A percentile compares a stretch with the other conserved stretches of the same genome.
Evolutionary conservation across 2,113 vertebrate species (phyloP).

Genomic region (Oophaga pumilio): DNA sequence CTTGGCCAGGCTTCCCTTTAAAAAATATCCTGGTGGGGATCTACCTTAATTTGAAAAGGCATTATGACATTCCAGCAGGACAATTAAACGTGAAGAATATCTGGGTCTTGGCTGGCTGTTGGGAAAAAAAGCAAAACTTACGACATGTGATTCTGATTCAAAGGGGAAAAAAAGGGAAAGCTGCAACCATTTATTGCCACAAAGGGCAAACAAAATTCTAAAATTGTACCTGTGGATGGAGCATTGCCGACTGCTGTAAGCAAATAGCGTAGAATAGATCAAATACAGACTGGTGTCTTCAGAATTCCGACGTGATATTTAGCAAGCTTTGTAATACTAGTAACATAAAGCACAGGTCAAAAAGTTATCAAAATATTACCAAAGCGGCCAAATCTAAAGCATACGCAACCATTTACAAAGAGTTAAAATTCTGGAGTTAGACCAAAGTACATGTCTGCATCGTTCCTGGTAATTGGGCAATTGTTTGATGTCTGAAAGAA

Average conservation of each 20-base stretch:
- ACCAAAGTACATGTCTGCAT: not conserved
- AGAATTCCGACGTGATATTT: not conserved
- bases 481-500: slow-evolving; percentile 23
- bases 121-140: slow-evolving; percentile 56
- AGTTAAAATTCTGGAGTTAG: not conserved
- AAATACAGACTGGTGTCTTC: slow-evolving; percentile 8
- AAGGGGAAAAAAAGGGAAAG: slow-evolving; percentile 56
- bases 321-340: slow-evolving; percentile 5
- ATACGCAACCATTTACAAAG: not conserved
- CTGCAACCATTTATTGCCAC: not conserved
- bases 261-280: not conserved
- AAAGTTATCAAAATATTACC: slow-evolving; percentile 24
- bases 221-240: slow-evolving; percentile 16
- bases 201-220: slow-evolving; percentile 25
- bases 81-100: slow-evolving; percentile 58
- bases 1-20: slow-evolving; percentile 45
- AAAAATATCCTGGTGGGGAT: slow-evolving; percentile 55
- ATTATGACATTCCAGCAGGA: slow-evolving; percentile 60
- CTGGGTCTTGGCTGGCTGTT: slow-evolving; percentile 61
- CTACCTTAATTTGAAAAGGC: slow-evolving; percentile 63
- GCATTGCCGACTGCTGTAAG: slow-evolving; percentile 5
- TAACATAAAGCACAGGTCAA: slow-evolving; percentile 7
- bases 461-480: slow-evolving; percentile 10
- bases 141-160: slow-evolving; percentile 61
- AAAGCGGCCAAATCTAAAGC: not conserved